Conservation (phyloP, 1,140 invertebrate species). For the Drosophila ohnishii region DNA sequence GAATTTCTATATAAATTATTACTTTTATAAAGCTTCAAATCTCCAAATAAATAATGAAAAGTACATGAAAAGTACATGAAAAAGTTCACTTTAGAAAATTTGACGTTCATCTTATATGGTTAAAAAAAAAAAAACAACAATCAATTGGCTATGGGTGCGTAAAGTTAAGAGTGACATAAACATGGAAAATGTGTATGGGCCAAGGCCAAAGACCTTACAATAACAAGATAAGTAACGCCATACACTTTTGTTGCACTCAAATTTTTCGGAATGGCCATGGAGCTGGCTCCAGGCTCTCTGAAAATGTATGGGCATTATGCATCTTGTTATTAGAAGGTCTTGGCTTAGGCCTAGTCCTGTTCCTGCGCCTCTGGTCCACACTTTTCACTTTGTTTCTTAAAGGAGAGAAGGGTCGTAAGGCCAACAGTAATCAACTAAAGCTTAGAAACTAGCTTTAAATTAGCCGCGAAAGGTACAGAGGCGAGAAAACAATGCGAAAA, state of each 20-base stretch:
- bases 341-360: constrained; percentile 5
- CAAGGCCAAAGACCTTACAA: not conserved
- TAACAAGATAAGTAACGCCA: constrained; percentile 1
- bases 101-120: not conserved
- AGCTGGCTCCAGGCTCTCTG: not conserved
- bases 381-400: constrained; percentile 6
- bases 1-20: not conserved
- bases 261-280: not conserved
- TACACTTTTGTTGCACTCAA: not conserved
- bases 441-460: constrained; percentile 65
- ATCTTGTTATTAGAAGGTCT: not conserved
- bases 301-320: not conserved
- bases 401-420: not conserved
- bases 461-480: constrained; percentile 41
- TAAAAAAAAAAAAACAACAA: constrained; percentile 44
- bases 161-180: constrained; percentile 31
- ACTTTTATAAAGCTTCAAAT: too few species aligned
- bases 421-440: constrained; percentile 62
- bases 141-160: constrained; percentile 59
- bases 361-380: constrained; percentile 13
- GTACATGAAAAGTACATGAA: too few species aligned
- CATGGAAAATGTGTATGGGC: constrained; percentile 18
- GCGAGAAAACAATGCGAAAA: constrained; percentile 40
- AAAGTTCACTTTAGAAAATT: not conserved
- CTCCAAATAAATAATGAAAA: too few species aligned